A percentile compares a stretch with the other conserved stretches of the same genome.
Evolutionary conservation across 92 coral and sea anemone genomes (phyloP).

Genomic region (Porites evermanni): DNA sequence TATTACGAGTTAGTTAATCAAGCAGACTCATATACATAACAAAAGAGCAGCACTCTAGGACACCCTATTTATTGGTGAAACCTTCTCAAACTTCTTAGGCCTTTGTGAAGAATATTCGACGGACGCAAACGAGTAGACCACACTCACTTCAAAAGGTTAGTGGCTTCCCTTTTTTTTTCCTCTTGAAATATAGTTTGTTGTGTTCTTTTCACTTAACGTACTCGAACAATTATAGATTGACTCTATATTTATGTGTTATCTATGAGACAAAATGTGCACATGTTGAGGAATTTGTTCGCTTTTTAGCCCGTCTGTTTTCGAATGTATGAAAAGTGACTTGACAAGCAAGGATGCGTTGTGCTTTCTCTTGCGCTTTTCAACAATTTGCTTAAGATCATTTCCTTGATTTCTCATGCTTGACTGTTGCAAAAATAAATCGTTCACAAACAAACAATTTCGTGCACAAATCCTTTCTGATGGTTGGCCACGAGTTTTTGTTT

Average conservation of each 20-base stretch:
- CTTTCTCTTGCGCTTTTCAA: not conserved
- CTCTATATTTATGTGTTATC: not conserved
- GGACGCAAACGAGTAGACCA: constrained; percentile 27
- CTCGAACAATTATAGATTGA: constrained; percentile 37
- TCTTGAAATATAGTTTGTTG: constrained; percentile 41
- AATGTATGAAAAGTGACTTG: not conserved
- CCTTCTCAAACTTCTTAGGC: constrained; percentile 50
- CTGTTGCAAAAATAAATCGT: constrained; percentile 30
- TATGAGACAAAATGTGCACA: not conserved
- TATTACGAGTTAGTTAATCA: constrained; percentile 78
- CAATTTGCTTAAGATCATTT: constrained; percentile 25
- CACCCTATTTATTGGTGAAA: constrained; percentile 85
- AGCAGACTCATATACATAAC: constrained; percentile 81
- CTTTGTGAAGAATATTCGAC: constrained; percentile 50
- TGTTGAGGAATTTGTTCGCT: constrained; percentile 45
- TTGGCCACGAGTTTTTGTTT: constrained; percentile 45
- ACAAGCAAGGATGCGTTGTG: not conserved
- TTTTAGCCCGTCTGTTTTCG: constrained; percentile 14
- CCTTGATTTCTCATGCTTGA: constrained; percentile 52
- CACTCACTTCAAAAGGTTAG: constrained; percentile 40
- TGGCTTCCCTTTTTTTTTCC: constrained; percentile 24
- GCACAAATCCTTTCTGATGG: constrained; percentile 47
- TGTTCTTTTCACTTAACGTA: constrained; percentile 30
- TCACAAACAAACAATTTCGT: constrained; percentile 54
- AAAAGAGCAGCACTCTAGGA: constrained; percentile 60